phyloP scores from a whole-genome alignment of 2,888 invertebrate genomes.

The Capitulum mitella region DNA sequence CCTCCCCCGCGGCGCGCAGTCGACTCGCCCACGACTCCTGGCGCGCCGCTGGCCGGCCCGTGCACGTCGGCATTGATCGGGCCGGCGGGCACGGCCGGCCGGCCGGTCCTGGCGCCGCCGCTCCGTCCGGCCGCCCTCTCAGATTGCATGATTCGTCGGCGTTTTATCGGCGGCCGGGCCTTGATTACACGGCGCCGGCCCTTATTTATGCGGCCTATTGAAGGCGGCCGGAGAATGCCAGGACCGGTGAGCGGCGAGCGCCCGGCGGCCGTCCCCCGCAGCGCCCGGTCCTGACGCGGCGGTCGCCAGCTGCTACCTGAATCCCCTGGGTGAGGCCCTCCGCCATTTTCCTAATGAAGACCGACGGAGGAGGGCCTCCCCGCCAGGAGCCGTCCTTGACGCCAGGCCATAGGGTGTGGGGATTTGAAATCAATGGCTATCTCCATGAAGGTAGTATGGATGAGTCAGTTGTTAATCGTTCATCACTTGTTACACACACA shows the following conservation, averaged over 20 bases:
- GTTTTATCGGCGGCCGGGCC: neutral
- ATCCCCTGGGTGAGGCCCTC: neutral
- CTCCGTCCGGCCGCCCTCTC: neutral
- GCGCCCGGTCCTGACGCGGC: neutral
- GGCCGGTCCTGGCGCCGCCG: conserved; percentile 2
- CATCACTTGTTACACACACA: too few relatives aligned
- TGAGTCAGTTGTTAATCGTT: too few relatives aligned
- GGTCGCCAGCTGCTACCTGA: neutral
- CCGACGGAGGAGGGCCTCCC: too few relatives aligned
- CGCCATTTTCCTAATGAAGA: neutral
- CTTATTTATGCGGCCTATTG: conserved; percentile 10
- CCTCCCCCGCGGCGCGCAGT: neutral
- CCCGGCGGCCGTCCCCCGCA: neutral
- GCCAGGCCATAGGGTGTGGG: too few relatives aligned
- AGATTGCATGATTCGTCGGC: conserved; percentile 14
- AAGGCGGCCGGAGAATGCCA: neutral
- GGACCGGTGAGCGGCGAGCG: conserved; percentile 3
- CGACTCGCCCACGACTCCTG: neutral
- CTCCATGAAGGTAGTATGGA: too few relatives aligned
- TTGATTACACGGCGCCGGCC: conserved; percentile 9
- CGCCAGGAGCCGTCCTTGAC: too few relatives aligned
- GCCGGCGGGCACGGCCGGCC: neutral
- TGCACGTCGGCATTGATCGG: neutral
- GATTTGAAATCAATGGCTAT: too few relatives aligned
- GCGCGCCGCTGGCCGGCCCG: neutral